phyloP scores from a whole-genome alignment of 2,113 vertebrate species.

The Dicerorhinus sumatrensis region DNA sequence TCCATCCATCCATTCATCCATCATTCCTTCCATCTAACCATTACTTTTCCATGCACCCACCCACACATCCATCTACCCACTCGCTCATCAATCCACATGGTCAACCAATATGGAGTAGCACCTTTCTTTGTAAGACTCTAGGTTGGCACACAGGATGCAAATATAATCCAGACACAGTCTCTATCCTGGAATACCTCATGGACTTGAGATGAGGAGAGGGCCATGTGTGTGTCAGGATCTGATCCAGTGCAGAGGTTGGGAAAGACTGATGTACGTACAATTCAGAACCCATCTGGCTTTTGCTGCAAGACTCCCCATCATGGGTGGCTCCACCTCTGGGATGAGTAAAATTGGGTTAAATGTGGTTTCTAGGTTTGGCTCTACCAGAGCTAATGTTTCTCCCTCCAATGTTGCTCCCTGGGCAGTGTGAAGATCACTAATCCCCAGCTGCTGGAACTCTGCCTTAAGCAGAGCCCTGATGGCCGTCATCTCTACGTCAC shows the following conservation, averaged over 20 bases:
- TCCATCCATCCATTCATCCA: neutral
- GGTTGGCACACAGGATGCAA: neutral
- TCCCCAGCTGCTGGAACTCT: slow-evolving; percentile 73
- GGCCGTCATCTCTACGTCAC: slow-evolving; percentile 67
- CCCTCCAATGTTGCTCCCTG: neutral
- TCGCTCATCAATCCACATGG: neutral
- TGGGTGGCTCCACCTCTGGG: neutral
- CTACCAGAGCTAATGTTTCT: neutral
- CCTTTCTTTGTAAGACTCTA: slow-evolving; percentile 11
- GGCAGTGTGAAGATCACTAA: slow-evolving; percentile 64
- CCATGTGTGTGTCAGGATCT: neutral
- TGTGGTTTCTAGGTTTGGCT: neutral
- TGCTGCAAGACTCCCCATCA: neutral
- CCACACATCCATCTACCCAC: neutral
- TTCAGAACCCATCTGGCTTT: neutral
- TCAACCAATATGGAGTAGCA: neutral
- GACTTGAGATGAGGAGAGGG: neutral
- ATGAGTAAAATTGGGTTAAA: neutral
- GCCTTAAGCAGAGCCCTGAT: slow-evolving; percentile 58
- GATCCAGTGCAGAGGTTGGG: neutral
- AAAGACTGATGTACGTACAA: neutral
- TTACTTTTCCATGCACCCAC: neutral
- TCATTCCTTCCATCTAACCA: neutral
- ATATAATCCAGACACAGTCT: neutral
- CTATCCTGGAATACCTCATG: neutral